Evolutionary conservation across 2,113 vertebrate species (phyloP), one percentile per base, ranked within the genome.

Genomic region (Heterochromis multidens): DNA sequence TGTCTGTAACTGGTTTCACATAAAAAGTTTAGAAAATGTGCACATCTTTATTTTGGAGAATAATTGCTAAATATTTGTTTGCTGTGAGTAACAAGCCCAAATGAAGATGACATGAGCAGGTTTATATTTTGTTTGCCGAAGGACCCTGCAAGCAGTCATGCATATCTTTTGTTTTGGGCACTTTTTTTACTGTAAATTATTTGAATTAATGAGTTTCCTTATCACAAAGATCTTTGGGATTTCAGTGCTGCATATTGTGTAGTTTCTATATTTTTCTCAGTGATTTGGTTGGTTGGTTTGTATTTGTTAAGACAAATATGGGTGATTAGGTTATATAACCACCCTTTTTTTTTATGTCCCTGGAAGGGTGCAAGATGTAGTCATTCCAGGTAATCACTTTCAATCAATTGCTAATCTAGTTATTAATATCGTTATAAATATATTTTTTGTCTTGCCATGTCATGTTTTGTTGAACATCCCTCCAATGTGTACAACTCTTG

Each of bases 101-200:
- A 33, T 84, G 78, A 87, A 83, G 37, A 70, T 80, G 25, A 78
- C 17, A 31, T 65, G 31, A 56, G 35, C 9, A 65, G 27, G 31
- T 35, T 19, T 37, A 29, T 23, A 79, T 37, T 70, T 13, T 16
- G 31, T 82, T 13, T 46, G 61, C 80, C 13, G 17, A 5, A 35
- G 21, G 27, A 63, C 25, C 40, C 14, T 62, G 58, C 5, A 46
- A 58, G 27, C 8, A 7, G 21, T 77, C 70, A 14, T 79, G n/a
- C 43, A 74, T 79, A 56, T 93, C 23, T 76, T 88, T 83, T 79
- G 19, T 62, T 90, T 80, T 82, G 29, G 88, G 83, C 80, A 92
- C 90, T 85, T 92, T 88, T 43, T 92, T 88, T 85, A 80, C 61
- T 61, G 27, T 89, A 78, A 61, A 31, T 70, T 79, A 65, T 87